Evolutionary conservation across 2,797 vertebrate species (phyloP), one percentile per base, ranked within the genome.

Genomic region (Leucoraja ocellata): DNA sequence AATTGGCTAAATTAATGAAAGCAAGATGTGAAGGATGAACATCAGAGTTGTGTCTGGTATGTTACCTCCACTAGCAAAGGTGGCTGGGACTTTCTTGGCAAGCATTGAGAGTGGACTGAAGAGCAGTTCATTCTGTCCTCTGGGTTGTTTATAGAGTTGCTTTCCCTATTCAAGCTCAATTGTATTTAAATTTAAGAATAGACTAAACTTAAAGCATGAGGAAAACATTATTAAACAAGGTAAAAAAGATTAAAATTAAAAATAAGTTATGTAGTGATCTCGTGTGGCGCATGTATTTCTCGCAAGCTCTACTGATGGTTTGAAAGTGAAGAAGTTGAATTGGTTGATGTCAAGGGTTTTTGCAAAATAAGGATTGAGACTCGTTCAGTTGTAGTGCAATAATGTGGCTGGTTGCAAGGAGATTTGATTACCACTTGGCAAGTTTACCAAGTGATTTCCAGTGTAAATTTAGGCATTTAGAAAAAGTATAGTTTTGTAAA

Each of bases 71-170:
- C 21, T 63, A 36, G 63, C 84, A 68, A 88, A 68, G 65, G 68
- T 25, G n/a, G 84, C 84, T 88, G 84, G 32, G 61, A 68, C 36
- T 68, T 88, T 88, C 84, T 88, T 88, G 84, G 84, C 61, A 88
- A 68, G 84, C 63, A 16, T 21, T 36, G 63, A 36, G 84, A 65
- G 7, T 88, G 84, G 61, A 65, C 84, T 88, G 84, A 86, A 63
- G 16, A 65, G n/a, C 63, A 88, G 61, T 68, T 88, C n/a, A 36
- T 88, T 36, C 84, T 88, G 84, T 65, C 63, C 84, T 68, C 36
- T 68, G 21, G 84, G 61, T 68, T 88, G 81, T 58, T 84, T 84
- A 84, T 14, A 28, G 16, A 86, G n/a, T 61, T 68, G 61, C 84
- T 65, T 32, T 88, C 7, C 9, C n/a, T 88, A 61, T 88, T 21